phyloP scores from a whole-genome alignment of 2,113 vertebrate genomes.

The Protomyctophum bolini region DNA sequence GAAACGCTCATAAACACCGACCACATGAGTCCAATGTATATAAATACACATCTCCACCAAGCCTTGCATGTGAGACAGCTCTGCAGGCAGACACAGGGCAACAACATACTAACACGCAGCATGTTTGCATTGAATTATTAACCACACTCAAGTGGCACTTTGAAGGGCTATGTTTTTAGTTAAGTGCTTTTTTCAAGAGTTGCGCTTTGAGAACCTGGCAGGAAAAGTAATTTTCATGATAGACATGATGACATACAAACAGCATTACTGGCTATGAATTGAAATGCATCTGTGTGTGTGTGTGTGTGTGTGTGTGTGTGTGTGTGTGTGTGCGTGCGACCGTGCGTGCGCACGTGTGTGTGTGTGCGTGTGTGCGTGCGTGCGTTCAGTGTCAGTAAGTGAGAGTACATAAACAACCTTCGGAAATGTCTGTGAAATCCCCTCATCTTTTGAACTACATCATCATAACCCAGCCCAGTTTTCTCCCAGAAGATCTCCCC shows the following conservation, averaged over 20 bases:
- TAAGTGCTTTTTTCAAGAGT: slow-evolving; percentile 55
- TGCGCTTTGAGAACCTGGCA: slow-evolving; percentile 44
- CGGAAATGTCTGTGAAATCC: slow-evolving; percentile 39
- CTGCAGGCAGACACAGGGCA: slow-evolving; percentile 33
- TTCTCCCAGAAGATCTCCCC: slow-evolving; percentile 24
- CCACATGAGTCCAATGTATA: slow-evolving; percentile 15
- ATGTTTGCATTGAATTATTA: slow-evolving; percentile 69
- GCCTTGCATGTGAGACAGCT: slow-evolving; percentile 37
- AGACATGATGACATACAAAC: slow-evolving; percentile 17
- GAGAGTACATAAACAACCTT: slow-evolving; percentile 39
- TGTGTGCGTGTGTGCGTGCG: not conserved
- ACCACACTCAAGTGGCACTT: slow-evolving; percentile 42
- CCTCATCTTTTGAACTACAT: slow-evolving; percentile 48
- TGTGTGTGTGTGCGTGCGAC: not conserved
- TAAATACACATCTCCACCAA: slow-evolving; percentile 16
- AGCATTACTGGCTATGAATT: slow-evolving; percentile 18
- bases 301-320: slow-evolving; percentile 22
- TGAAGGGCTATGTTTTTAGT: slow-evolving; percentile 48
- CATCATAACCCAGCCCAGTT: slow-evolving; percentile 17
- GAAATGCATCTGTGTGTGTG: slow-evolving; percentile 3
- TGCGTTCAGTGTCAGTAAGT: slow-evolving; percentile 27
- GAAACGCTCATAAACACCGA: slow-evolving; percentile 18
- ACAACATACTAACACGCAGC: slow-evolving; percentile 43
- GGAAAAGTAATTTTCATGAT: slow-evolving; percentile 23
- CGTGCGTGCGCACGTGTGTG: slow-evolving; percentile 9